Evolutionary conservation across 2,888 invertebrate genomes (phyloP), one percentile per base, ranked within the genome.

Genomic region (Masnerella sp.): DNA sequence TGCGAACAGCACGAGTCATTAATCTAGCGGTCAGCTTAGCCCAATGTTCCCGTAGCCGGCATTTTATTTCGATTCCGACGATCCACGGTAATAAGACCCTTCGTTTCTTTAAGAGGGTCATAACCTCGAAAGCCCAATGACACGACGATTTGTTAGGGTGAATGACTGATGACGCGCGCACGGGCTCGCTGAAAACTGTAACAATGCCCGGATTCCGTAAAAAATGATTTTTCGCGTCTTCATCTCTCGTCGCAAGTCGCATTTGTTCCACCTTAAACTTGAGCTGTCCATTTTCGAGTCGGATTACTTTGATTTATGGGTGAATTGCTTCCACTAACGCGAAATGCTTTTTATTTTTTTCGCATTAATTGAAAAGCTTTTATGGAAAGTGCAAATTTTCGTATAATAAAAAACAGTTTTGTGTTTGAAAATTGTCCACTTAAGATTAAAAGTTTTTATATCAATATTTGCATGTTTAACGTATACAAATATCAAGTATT

Each of bases 101-200:
- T 49, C 51, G 56, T 67, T 49, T 67, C 61, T 62, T 68, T 38
- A 56, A 56, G 67, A 71, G 71, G 71, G 71, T 71, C 64, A 58
- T 71, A 71, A 54, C 73, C 73, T 69, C 68, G 68, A 51, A 15
- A 69, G 78, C 77, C 76, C 77, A 81, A 79, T 81, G 82, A 81
- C 82, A 79, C 74, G 79, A 76, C 79, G 74, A 79, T 81, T 80
- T 78, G 79, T 79, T 77, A 73, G 76, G 65, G 70, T 56, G 74
- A 77, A 82, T 82, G 81, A 82, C 80, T 80, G 80, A 82, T 82
- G 80, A 78, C 77, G 54, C 49, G 56, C 22, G 25, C 30, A 30
- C 34, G 45, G 15, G 25, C 18, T 36, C 38, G 54, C 32, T 56
- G 56, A 70, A 69, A 70, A 70, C 32, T 61, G 47, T 47, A 54